Conservation (phyloP, 53 echinoderm and acorn worm species). For the Echinarachnius parma region DNA sequence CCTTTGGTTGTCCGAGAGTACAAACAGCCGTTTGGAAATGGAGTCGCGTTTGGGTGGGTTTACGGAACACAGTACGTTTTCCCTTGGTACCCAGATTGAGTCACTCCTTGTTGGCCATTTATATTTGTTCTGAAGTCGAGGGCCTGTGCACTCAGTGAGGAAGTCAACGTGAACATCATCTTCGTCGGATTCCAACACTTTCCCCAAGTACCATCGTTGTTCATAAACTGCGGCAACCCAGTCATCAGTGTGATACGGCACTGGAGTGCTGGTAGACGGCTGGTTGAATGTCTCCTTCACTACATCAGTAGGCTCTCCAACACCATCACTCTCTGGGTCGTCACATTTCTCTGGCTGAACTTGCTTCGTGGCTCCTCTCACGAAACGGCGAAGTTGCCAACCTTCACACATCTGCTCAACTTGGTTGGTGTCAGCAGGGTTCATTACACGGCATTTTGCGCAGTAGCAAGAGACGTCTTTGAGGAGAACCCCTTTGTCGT, state of each 20-base stretch:
- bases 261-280: background rate
- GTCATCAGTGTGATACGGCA: slow-evolving; percentile 8
- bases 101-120: background rate
- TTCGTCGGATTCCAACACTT: slow-evolving; percentile 3
- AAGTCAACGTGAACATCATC: slow-evolving; percentile 16
- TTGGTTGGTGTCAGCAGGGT: background rate
- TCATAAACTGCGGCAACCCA: slow-evolving; percentile 39
- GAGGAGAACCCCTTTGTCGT: slow-evolving; percentile 28
- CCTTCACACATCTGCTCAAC: slow-evolving; percentile 32
- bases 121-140: background rate
- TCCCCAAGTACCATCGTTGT: slow-evolving; percentile 24
- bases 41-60: background rate
- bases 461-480: slow-evolving; percentile 49
- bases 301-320: background rate
- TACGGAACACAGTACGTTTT: slow-evolving; percentile 2
- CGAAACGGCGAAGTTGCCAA: slow-evolving; percentile 21
- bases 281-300: too few relatives aligned
- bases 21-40: background rate
- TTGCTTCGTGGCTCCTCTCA: background rate
- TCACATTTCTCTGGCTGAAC: background rate
- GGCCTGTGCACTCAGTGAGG: slow-evolving; percentile 4
- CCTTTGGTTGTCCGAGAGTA: background rate
- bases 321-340: background rate
- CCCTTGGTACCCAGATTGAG: background rate
- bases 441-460: slow-evolving; percentile 13